Conservation (phyloP, 1,140 invertebrate species). For the Pseudomyrmex sp. region DNA sequence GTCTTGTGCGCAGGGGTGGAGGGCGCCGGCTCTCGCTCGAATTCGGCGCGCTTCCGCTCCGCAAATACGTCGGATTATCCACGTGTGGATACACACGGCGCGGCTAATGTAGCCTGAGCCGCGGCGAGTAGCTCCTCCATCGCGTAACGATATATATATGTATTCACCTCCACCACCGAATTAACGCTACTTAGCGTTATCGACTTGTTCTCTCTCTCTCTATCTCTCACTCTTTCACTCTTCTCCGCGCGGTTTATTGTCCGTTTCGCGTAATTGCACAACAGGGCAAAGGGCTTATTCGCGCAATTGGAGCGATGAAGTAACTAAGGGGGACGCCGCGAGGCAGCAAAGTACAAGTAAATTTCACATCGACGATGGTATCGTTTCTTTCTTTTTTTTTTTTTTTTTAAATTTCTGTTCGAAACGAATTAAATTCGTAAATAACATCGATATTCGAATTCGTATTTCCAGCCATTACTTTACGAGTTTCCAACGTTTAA, state of each 20-base stretch:
- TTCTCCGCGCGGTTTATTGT: conserved; percentile 6
- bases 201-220: neutral
- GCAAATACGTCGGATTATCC: conserved; percentile 84
- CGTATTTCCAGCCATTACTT: too few relatives aligned
- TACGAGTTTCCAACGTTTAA: too few relatives aligned
- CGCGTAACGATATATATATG: neutral
- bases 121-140: conserved; percentile 8
- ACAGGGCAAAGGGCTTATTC: neutral
- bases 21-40: conserved; percentile 57
- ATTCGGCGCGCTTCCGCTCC: conserved; percentile 74
- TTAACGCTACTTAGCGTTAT: conserved; percentile 40
- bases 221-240: neutral
- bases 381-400: too few relatives aligned
- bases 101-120: conserved; percentile 55
- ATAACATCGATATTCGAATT: too few relatives aligned
- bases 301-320: neutral
- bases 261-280: conserved; percentile 25
- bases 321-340: neutral
- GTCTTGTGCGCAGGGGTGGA: conserved; percentile 62
- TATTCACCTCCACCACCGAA: conserved; percentile 5
- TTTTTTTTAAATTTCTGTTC: too few relatives aligned
- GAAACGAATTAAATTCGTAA: too few relatives aligned
- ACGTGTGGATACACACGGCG: conserved; percentile 78
- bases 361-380: neutral
- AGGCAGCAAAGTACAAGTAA: too few relatives aligned